Evolutionary conservation across 2,888 invertebrate genomes (phyloP).

Genomic region (Parnassius orleans): DNA sequence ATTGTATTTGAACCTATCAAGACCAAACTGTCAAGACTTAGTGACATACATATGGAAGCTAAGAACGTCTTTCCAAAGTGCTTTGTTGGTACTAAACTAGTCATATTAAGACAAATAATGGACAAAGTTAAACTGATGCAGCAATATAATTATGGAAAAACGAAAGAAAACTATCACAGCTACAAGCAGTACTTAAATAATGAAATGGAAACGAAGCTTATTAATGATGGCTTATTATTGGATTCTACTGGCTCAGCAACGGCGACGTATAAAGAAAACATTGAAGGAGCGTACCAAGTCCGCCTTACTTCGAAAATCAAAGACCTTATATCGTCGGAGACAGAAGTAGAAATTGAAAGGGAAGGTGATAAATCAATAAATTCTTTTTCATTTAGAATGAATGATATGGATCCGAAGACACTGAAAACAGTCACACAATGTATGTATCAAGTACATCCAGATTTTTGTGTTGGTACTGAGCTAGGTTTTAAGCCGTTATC

Average conservation of each 20-base stretch:
- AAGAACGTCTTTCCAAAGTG: constrained; percentile 70
- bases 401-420: constrained; percentile 64
- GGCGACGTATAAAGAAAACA: constrained; percentile 58
- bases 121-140: constrained; percentile 67
- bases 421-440: constrained; percentile 61
- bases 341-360: constrained; percentile 62
- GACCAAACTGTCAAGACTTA: constrained; percentile 49
- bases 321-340: constrained; percentile 68
- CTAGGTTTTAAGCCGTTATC: constrained; percentile 55
- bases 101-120: constrained; percentile 59
- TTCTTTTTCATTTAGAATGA: constrained; percentile 54
- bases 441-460: constrained; percentile 60
- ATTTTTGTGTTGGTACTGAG: constrained; percentile 61
- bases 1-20: constrained; percentile 49
- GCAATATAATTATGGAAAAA: constrained; percentile 66
- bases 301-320: constrained; percentile 63
- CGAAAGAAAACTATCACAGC: constrained; percentile 60
- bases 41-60: constrained; percentile 65
- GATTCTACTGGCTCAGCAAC: constrained; percentile 67
- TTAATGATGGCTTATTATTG: constrained; percentile 57
- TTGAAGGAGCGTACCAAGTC: constrained; percentile 58
- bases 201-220: constrained; percentile 56
- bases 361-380: constrained; percentile 53
- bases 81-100: constrained; percentile 65
- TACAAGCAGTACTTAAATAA: constrained; percentile 62